Evolutionary conservation across 2,797 vertebrate species (phyloP), one percentile per base, ranked within the genome.

Genomic region (Manis crassicaudata): DNA sequence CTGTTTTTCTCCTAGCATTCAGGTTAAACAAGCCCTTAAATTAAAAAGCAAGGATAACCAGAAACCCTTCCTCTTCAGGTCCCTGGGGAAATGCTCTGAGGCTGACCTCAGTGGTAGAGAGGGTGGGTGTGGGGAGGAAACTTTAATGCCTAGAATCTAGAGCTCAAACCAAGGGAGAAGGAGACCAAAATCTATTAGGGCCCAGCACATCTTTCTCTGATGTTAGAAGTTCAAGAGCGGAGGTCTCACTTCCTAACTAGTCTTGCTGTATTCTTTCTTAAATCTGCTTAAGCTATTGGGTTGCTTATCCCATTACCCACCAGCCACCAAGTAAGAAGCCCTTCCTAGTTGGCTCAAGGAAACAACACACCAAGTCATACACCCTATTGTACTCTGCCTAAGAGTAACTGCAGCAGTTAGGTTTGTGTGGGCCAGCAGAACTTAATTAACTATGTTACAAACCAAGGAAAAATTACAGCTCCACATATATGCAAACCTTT

Each of bases 11-110:
- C 23, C 32, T 12, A 93, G 37, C 27, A 76, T 85, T 86, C 77
- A 95, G 81, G 46, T 95, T 95, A 93, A 96, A 96, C 88, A 95
- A 94, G 72, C 72, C 87, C 67, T 94, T 96, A 96, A 97, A 92
- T 85, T 93, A 94, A 93, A 97, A 82, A 60, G 56, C 87, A 95
- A 92, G 68, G 79, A 90, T 77, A 96, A 92, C 12, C 20, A 7
- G 92, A 97, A 97, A 96, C 32, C 46, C 37, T 95, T 96, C 96
- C 84, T 97, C 83, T 96, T 54, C 52, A 35, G 54, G 46, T 85
- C 92, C 92, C 87, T 43, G 12, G 92, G 81, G 80, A 96, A 92
- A 93, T 63, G 72, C 56, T 96, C 92, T 82, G 68, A 93, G 82
- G 40, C 32, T 96, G 94, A 96, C 70, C 77, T 58, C 70, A 46